Percentiles rank a stretch among this genome's conserved stretches.
Evolutionary conservation across 2,888 invertebrate species (phyloP).

Genomic region (Acrobeloides nanus): DNA sequence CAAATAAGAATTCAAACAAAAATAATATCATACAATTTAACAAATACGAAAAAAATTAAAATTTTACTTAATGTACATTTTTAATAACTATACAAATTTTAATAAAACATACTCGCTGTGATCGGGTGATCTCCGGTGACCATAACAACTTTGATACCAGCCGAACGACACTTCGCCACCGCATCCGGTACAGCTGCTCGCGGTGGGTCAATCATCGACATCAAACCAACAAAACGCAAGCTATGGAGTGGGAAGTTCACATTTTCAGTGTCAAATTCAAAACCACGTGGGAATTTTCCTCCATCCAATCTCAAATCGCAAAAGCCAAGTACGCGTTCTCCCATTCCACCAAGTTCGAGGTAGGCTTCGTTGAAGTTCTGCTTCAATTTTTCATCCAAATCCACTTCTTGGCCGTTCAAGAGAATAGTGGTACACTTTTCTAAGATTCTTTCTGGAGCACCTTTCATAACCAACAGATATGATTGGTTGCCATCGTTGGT

Average conservation of each 20-base stretch:
- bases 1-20: not conserved
- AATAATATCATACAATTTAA: not conserved
- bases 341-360: constrained; percentile 66
- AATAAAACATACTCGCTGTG: too few relatives aligned
- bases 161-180: constrained; percentile 56
- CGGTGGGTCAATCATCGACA: constrained; percentile 56
- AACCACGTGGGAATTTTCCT: constrained; percentile 84
- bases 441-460: constrained; percentile 78
- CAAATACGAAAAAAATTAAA: not conserved
- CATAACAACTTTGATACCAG: constrained; percentile 59
- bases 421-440: constrained; percentile 64
- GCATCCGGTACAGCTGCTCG: constrained; percentile 57
- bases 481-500: constrained; percentile 76
- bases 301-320: constrained; percentile 82
- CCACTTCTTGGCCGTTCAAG: constrained; percentile 59
- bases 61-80: not conserved
- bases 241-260: constrained; percentile 58
- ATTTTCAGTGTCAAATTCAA: constrained; percentile 70
- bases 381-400: constrained; percentile 56
- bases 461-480: constrained; percentile 70
- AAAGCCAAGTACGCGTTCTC: constrained; percentile 62
- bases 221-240: constrained; percentile 58
- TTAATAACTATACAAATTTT: too few relatives aligned
- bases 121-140: constrained; percentile 62
- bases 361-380: constrained; percentile 58